Evolutionary conservation across 2,797 vertebrate species (phyloP).

Genomic region (Pelodytes ibericus): DNA sequence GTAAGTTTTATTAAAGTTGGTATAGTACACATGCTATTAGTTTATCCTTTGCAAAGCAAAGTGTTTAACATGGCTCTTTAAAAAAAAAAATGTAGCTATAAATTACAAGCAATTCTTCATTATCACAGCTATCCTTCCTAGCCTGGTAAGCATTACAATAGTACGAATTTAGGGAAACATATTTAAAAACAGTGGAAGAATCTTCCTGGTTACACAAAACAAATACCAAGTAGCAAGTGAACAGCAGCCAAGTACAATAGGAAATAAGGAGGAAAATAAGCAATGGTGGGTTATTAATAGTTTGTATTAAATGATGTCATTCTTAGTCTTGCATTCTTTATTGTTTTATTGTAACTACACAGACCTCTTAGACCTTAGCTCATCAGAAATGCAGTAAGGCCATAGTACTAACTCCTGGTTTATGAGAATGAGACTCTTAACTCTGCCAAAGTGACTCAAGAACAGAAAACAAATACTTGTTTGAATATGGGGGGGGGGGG

Average conservation of each 20-base stretch:
- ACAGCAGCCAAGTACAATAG: constrained; percentile 80
- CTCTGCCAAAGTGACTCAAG: too few relatives aligned
- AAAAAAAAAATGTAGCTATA: too few relatives aligned
- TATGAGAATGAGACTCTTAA: too few relatives aligned
- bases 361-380: constrained; percentile 30
- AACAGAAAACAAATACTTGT: too few relatives aligned
- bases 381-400: neutral
- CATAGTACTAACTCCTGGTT: too few relatives aligned
- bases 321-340: constrained; percentile 25
- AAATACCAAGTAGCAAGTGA: constrained; percentile 75
- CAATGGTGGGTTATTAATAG: constrained; percentile 81
- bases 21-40: too few relatives aligned
- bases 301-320: constrained; percentile 51
- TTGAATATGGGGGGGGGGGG: too few relatives aligned
- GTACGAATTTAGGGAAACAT: constrained; percentile 75
- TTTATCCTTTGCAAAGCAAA: too few relatives aligned
- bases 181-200: constrained; percentile 77
- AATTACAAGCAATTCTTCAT: neutral
- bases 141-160: constrained; percentile 75
- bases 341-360: constrained; percentile 22
- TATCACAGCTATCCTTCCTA: constrained; percentile 50
- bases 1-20: too few relatives aligned
- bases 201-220: constrained; percentile 86
- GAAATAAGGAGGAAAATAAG: constrained; percentile 85
- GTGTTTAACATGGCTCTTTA: too few relatives aligned